These are phyloP conservation scores for Lymantria dispar DNA, from an alignment of 2,888 invertebrate species.

Conservation along the genomic window DNA sequence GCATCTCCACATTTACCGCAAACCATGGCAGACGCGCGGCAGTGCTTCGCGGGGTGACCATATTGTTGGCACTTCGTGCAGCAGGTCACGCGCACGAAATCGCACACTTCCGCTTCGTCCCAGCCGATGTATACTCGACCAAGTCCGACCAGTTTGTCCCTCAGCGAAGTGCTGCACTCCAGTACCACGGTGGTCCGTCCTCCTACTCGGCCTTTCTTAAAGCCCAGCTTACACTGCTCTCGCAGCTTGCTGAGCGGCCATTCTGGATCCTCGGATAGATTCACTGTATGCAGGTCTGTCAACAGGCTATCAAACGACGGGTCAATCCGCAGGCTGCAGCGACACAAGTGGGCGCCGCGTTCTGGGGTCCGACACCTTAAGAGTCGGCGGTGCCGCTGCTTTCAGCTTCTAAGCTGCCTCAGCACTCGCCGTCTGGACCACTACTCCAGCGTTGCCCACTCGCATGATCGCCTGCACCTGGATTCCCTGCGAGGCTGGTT, in stretches of 20 bases:
- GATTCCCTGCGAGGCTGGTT: too few species aligned
- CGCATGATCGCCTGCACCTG: not conserved
- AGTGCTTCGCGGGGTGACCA: constrained; percentile 37
- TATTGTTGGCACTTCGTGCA: constrained; percentile 38
- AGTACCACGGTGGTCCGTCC: too few species aligned
- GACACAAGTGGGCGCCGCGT: too few species aligned
- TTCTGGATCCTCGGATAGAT: not conserved
- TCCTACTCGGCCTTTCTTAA: not conserved
- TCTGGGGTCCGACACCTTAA: constrained; percentile 7
- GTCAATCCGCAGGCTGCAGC: too few species aligned
- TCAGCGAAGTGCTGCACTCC: too few species aligned
- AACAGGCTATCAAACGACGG: too few species aligned
- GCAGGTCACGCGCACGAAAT: constrained; percentile 19
- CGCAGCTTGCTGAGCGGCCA: not conserved
- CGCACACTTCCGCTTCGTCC: constrained; percentile 11
- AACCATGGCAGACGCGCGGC: constrained; percentile 2
- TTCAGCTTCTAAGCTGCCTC: constrained; percentile 2
- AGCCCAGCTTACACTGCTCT: not conserved
- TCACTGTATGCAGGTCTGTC: not conserved
- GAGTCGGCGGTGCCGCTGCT: not conserved
- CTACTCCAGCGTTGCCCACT: not conserved
- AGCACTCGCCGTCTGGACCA: constrained; percentile 6
- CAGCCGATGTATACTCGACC: constrained; percentile 18
- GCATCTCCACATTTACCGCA: constrained; percentile 29
- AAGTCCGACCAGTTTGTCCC: too few species aligned